These are phyloP conservation scores for Phoebastria nigripes DNA, from an alignment of 2,797 vertebrate species.

Conservation along the genomic window DNA sequence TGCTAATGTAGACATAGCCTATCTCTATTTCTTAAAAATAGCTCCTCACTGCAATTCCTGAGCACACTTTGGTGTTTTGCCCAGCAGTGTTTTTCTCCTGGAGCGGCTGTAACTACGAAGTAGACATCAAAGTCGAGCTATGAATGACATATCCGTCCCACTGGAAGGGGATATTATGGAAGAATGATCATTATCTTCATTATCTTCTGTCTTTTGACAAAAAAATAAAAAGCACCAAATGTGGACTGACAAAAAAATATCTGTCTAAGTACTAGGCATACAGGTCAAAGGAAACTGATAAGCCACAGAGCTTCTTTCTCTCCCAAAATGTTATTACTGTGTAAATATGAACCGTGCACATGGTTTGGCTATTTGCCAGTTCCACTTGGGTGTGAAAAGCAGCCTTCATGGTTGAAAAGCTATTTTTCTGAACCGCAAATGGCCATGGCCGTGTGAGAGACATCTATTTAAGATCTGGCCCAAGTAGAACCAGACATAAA, in stretches of 20 bases:
- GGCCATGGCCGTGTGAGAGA: neutral
- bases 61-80: neutral
- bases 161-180: neutral
- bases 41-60: neutral
- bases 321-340: neutral
- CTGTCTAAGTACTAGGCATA: neutral
- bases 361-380: constrained; percentile 46
- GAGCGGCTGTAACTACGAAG: neutral
- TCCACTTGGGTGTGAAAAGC: constrained; percentile 61
- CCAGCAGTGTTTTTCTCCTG: neutral
- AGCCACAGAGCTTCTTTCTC: constrained; percentile 36
- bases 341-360: neutral
- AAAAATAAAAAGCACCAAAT: neutral
- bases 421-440: constrained; percentile 2
- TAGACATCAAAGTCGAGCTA: neutral
- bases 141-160: neutral
- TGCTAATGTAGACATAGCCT: neutral
- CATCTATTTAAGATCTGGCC: constrained; percentile 19
- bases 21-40: neutral
- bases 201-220: neutral
- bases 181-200: neutral
- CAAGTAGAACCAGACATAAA: constrained; percentile 22
- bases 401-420: constrained; percentile 35
- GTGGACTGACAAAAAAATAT: neutral
- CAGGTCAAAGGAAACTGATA: constrained; percentile 44